These are phyloP conservation scores for Gandaritis pyraliata DNA, from an alignment of 2,888 invertebrate genomes.

Conservation along the genomic window DNA sequence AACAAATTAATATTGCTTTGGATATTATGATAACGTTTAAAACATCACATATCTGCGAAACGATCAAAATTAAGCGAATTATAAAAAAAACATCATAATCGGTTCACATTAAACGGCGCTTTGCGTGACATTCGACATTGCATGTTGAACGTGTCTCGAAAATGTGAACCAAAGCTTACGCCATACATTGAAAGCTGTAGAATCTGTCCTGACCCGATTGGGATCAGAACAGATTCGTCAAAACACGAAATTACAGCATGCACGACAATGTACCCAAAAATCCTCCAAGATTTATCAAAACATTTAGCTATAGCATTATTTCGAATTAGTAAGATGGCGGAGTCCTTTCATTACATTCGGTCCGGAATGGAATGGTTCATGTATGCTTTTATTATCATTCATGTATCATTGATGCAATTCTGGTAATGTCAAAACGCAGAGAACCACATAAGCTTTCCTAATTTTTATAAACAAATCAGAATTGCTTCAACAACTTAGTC, in stretches of 20 bases:
- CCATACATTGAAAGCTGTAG: slow-evolving; percentile 78
- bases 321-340: slow-evolving; percentile 42
- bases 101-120: slow-evolving; percentile 63
- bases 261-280: slow-evolving; percentile 75
- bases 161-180: slow-evolving; percentile 73
- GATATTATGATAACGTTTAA: slow-evolving; percentile 68
- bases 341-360: slow-evolving; percentile 38
- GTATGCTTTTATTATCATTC: slow-evolving; percentile 13
- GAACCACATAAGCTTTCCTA: background rate
- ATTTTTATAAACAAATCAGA: background rate
- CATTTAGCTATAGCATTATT: slow-evolving; percentile 40
- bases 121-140: slow-evolving; percentile 45
- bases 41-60: slow-evolving; percentile 72
- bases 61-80: slow-evolving; percentile 66
- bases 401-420: slow-evolving; percentile 38
- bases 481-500: slow-evolving; percentile 1
- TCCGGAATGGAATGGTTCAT: slow-evolving; percentile 23
- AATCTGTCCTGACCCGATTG: slow-evolving; percentile 58
- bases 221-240: slow-evolving; percentile 62
- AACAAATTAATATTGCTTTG: slow-evolving; percentile 77
- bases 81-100: slow-evolving; percentile 56
- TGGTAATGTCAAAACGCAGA: slow-evolving; percentile 15
- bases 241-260: slow-evolving; percentile 77
- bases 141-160: slow-evolving; percentile 50
- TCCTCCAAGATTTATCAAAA: slow-evolving; percentile 64